These are phyloP conservation scores for Poeciliopsis presidionis DNA, from an alignment of 2,797 vertebrate species.

Conservation along the genomic window DNA sequence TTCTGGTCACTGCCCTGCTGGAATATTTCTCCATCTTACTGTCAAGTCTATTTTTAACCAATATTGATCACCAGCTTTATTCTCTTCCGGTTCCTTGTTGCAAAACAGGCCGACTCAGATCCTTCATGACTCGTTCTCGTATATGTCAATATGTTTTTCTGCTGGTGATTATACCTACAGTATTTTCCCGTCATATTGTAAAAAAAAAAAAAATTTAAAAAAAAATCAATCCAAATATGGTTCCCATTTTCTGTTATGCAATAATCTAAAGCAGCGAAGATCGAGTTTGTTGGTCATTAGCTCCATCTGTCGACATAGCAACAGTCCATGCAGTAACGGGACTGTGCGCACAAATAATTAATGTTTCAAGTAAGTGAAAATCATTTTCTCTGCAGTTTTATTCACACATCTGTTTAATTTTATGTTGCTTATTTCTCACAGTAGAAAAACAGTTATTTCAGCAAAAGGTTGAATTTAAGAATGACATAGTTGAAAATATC, in stretches of 20 bases:
- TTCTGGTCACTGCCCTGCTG: background rate
- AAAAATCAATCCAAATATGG: background rate
- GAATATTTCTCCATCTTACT: background rate
- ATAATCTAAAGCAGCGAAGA: background rate
- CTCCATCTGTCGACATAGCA: background rate
- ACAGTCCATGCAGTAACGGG: background rate
- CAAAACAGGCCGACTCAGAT: background rate
- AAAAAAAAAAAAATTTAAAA: background rate
- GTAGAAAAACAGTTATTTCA: background rate
- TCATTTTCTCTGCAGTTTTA: background rate
- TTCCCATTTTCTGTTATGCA: background rate
- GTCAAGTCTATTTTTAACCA: background rate
- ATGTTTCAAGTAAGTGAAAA: background rate
- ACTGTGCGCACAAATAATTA: background rate
- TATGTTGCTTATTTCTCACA: background rate
- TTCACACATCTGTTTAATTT: background rate
- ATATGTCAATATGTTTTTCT: background rate
- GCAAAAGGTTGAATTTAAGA: background rate
- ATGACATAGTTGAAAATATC: background rate
- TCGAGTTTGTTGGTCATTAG: background rate
- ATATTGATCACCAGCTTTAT: background rate
- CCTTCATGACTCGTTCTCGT: background rate
- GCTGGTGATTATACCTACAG: background rate
- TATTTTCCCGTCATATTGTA: background rate
- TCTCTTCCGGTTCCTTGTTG: background rate